Base-by-base conservation (phyloP, 2,888 invertebrate species). In the Ennomos erosarius region DNA sequence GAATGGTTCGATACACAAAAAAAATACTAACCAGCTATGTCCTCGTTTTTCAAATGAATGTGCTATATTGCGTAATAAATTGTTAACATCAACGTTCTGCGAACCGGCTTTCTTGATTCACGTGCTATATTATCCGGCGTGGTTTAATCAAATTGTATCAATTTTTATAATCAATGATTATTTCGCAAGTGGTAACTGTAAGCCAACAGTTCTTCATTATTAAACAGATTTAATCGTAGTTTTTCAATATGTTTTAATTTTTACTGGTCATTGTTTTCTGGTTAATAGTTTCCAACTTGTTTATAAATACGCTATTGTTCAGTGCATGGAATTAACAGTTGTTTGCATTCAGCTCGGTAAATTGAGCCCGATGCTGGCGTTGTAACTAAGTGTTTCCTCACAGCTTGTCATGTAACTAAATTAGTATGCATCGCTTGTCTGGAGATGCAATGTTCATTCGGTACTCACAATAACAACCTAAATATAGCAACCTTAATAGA, bases 281-380 rank as follows among this genome's bases (percentile, higher is more conserved):
- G 39, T 48, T 47, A n/a, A 43, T 45, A 46, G 40, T 52, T 53
- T 56, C 39, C 37, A 49, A 26, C 36, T 53, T 56, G 59, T 63
- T 59, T 57, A 58, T 72, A 68, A 74, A 76, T 69, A 68, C 63
- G 40, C 63, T 66, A 71, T 75, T 69, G 71, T 73, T 56, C 63
- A 34, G 57, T 66, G 65, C 68, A 33, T 10, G 37, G 55, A 57
- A 62, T 64, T 52, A 74, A 64, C 61, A 67, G 65, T 68, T 76
- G 74, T 76, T 79, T 76, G 71, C 70, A 74, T 74, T 73, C 72
- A 67, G 65, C 65, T 70, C 56, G 60, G 71, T 76, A 75, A 71
- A 79, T 84, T 78, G 71, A 75, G 65, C 73, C 65, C 73, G 69
- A 75, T 71, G 68, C 26, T 46, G 50, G 59, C 43, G 65, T 51